Conservation (phyloP, 1,140 invertebrate genomes). For the Pinna nobilis region DNA sequence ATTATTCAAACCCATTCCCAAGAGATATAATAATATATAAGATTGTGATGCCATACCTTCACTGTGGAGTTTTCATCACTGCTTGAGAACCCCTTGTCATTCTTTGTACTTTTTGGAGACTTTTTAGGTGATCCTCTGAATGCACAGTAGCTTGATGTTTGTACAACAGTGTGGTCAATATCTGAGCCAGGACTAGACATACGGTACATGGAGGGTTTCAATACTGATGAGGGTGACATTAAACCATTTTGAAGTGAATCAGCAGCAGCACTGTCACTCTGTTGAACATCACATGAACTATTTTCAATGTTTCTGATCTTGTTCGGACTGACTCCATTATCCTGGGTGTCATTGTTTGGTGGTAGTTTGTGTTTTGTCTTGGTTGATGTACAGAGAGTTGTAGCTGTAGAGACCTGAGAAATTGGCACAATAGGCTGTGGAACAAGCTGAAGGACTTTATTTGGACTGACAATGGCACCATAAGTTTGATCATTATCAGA, state of each 20-base stretch:
- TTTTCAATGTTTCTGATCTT: slow-evolving; percentile 8
- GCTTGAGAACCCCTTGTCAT: background rate
- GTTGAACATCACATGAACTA: slow-evolving; percentile 19
- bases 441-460: slow-evolving; percentile 52
- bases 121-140: slow-evolving; percentile 30
- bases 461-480: slow-evolving; percentile 46
- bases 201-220: slow-evolving; percentile 28
- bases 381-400: slow-evolving; percentile 1
- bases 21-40: background rate
- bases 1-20: too few species aligned
- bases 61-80: background rate
- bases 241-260: background rate
- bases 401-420: slow-evolving; percentile 43
- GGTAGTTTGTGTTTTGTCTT: slow-evolving; percentile 8
- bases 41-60: background rate
- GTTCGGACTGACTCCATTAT: background rate
- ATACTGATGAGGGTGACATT: background rate
- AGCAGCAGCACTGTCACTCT: slow-evolving; percentile 14
- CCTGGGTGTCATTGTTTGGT: background rate
- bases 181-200: slow-evolving; percentile 37
- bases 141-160: slow-evolving; percentile 51
- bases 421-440: slow-evolving; percentile 60
- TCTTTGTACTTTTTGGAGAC: background rate
- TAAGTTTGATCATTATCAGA: slow-evolving; percentile 39
- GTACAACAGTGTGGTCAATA: slow-evolving; percentile 43